Evolutionary conservation across 2,113 vertebrate species (phyloP).

Genomic region (Aplodontia rufa): DNA sequence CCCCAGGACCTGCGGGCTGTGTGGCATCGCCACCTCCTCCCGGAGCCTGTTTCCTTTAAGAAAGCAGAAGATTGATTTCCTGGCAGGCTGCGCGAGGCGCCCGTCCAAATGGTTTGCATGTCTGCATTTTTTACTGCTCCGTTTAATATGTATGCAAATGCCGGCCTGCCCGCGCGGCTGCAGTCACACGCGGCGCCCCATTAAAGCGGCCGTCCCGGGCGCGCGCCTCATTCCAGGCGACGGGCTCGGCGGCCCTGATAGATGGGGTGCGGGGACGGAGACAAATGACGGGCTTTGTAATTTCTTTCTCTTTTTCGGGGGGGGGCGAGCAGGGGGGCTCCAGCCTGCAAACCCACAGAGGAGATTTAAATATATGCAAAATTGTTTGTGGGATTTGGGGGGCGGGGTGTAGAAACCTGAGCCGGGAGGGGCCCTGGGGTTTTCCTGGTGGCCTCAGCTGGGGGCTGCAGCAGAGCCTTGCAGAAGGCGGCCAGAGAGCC

Average conservation of each 20-base stretch:
- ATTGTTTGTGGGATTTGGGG: constrained; percentile 77
- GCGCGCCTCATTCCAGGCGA: constrained; percentile 83
- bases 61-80: constrained; percentile 87
- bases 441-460: constrained; percentile 70
- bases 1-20: constrained; percentile 23
- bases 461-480: too few relatives aligned
- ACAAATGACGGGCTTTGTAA: constrained; percentile 85
- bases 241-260: constrained; percentile 86
- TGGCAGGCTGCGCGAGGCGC: constrained; percentile 86
- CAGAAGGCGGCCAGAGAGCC: too few relatives aligned
- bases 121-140: constrained; percentile 89
- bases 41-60: constrained; percentile 82
- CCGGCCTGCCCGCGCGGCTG: constrained; percentile 84
- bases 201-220: constrained; percentile 85
- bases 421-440: not conserved
- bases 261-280: constrained; percentile 85
- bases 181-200: constrained; percentile 87
- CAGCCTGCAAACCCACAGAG: constrained; percentile 65
- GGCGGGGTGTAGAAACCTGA: not conserved
- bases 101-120: constrained; percentile 89
- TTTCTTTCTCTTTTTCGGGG: constrained; percentile 80
- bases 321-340: constrained; percentile 46
- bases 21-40: constrained; percentile 60
- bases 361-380: constrained; percentile 85
- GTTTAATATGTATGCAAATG: constrained; percentile 92